Evolutionary conservation across 1,140 invertebrate genomes (phyloP), one percentile per base, ranked within the genome.

Genomic region (Neuroterus valhalla): DNA sequence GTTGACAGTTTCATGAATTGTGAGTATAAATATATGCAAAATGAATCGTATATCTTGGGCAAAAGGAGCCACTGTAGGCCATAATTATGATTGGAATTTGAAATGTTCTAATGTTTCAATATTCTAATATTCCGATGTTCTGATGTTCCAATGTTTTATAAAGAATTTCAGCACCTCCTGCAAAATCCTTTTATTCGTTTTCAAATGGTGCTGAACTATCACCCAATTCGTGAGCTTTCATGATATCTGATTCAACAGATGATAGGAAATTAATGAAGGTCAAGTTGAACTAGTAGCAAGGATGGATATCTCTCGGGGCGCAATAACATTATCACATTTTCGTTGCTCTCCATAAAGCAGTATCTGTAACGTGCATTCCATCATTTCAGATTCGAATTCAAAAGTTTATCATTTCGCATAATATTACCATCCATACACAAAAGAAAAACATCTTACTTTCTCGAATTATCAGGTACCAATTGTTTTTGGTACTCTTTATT

Each of bases 81-180:
- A n/a, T n/a, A n/a, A n/a, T n/a, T n/a, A n/a, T n/a, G n/a, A n/a
- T n/a, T n/a, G n/a, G n/a, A n/a, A n/a, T n/a, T n/a, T n/a, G n/a
- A n/a, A n/a, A n/a, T n/a, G n/a, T n/a, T n/a, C n/a, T n/a, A n/a
- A n/a, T n/a, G n/a, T n/a, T n/a, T n/a, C n/a, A n/a, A n/a, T n/a
- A n/a, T n/a, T n/a, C n/a, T n/a, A n/a, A n/a, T n/a, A n/a, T n/a
- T n/a, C n/a, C n/a, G n/a, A n/a, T n/a, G n/a, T n/a, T n/a, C n/a
- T n/a, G n/a, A n/a, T n/a, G n/a, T n/a, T n/a, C n/a, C n/a, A n/a
- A n/a, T n/a, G n/a, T n/a, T n/a, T n/a, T n/a, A 66, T 31, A 11
- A 66, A 12, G 62, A 23, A 66, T 66, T 19, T 66, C 62, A 66
- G 14, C 38, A 26, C 62, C 62, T 3, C 8, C 21, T 66, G 31